Conservation (phyloP, 2,113 vertebrate species). For the Chelonoidis abingdonii region DNA sequence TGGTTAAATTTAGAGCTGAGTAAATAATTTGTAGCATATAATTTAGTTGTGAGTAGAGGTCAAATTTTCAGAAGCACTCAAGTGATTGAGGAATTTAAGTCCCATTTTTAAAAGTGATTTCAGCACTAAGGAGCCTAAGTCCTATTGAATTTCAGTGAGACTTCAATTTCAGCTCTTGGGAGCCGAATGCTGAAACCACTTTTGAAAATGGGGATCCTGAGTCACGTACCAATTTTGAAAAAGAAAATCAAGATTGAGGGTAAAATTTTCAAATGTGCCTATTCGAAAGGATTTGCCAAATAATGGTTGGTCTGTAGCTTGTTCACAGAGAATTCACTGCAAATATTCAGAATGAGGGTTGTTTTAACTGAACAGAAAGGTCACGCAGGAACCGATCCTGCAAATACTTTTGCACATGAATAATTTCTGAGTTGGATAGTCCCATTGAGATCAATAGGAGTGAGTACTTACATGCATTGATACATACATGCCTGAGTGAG, state of each 20-base stretch:
- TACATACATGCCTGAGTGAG: background rate
- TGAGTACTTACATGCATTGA: background rate
- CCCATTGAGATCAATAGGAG: background rate
- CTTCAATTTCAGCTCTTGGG: background rate
- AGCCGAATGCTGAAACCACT: background rate
- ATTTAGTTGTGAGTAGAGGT: background rate
- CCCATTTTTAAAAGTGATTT: background rate
- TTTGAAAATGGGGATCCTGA: background rate
- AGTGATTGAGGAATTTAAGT: background rate
- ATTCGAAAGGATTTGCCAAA: background rate
- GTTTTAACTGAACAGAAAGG: background rate
- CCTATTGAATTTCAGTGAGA: background rate
- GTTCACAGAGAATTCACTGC: background rate
- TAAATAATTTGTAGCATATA: slow-evolving; percentile 62
- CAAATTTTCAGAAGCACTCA: background rate
- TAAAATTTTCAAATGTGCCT: background rate
- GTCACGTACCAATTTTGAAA: background rate
- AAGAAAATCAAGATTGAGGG: background rate
- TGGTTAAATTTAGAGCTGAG: slow-evolving; percentile 36
- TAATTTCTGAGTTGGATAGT: background rate
- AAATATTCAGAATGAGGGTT: background rate
- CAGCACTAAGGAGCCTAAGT: background rate
- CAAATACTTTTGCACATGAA: background rate
- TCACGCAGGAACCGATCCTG: background rate
- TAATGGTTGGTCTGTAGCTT: background rate